Base-by-base conservation (phyloP, 2,113 vertebrate species). In the Motacilla alba region DNA sequence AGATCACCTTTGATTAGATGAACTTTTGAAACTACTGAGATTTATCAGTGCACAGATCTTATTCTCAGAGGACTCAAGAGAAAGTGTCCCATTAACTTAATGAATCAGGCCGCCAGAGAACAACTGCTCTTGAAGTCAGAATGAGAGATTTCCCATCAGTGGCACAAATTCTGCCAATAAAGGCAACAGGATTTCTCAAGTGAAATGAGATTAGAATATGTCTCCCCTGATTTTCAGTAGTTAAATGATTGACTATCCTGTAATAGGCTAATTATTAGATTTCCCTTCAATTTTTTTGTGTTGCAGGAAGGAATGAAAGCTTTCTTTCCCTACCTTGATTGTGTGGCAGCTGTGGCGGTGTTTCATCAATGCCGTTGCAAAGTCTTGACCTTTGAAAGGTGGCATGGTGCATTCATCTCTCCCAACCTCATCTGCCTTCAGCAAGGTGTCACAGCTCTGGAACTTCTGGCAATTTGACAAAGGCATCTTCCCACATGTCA, bases 21-120 rank as follows among this genome's bases (percentile, higher is more conserved):
- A 96, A 96, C 93, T 95, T 95, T 72, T 83, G 89, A 95, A 97
- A 95, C 95, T 89, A 75, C 56, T 81, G 95, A 95, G 96, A 93
- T 96, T 92, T 93, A 81, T 92, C 93, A 81, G 83, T 84, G 68
- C 73, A 89, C 22, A 59, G 83, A 94, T 95, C 86, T 83, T 88
- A 94, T 86, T 90, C 94, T 96, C 93, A 56, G 64, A 94, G 94
- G 95, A 88, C 35, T 90, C 64, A 72, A 52, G 53, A 90, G 86
- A 93, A 95, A 96, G 94, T 95, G 93, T 95, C 90, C 96, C 93
- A 97, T 96, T 95, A 94, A 96, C 75, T 96, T 96, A 96, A 96
- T 94, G 92, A 96, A 95, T 95, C 95, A 90, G 94, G 94, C 86
- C 90, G 49, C 94, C 82, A 90, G 95, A 96, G 92, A 96, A 62